Percentiles rank a stretch among this genome's conserved stretches.
These are phyloP conservation scores for Zoanthus sansibaricus DNA, from an alignment of 92 coral and sea anemone genomes.

Conservation along the genomic window DNA sequence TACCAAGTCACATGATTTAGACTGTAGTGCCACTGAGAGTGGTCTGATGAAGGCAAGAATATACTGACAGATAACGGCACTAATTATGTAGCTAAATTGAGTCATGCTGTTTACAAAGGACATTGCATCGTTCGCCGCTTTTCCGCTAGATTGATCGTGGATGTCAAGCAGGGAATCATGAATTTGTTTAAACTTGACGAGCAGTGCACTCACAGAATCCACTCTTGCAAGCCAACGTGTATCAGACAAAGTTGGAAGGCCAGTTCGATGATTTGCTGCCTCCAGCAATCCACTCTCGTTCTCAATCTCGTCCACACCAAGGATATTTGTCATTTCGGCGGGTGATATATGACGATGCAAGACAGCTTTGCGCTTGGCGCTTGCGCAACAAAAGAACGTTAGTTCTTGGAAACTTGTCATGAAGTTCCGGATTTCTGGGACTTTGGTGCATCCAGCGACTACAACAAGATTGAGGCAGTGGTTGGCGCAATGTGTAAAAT, in stretches of 20 bases:
- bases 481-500: background rate
- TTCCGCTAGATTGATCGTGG: background rate
- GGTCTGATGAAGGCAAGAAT: conserved; percentile 47
- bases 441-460: background rate
- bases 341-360: no score
- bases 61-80: conserved; percentile 49
- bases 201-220: background rate
- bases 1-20: conserved; percentile 55
- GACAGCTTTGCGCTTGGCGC: no score
- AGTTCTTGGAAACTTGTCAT: background rate
- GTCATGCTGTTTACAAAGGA: conserved; percentile 29
- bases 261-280: no score
- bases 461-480: background rate
- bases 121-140: background rate
- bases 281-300: no score
- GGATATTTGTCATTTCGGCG: no score
- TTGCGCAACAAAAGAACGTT: no score
- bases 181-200: background rate
- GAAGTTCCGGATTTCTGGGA: background rate
- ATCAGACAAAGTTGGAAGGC: no score
- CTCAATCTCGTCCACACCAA: no score
- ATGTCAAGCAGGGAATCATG: background rate
- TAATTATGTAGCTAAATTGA: conserved; percentile 35
- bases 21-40: conserved; percentile 55
- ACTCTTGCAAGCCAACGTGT: background rate